These are phyloP conservation scores for Amphimallon solstitiale DNA, from an alignment of 2,888 invertebrate genomes.

Conservation along the genomic window DNA sequence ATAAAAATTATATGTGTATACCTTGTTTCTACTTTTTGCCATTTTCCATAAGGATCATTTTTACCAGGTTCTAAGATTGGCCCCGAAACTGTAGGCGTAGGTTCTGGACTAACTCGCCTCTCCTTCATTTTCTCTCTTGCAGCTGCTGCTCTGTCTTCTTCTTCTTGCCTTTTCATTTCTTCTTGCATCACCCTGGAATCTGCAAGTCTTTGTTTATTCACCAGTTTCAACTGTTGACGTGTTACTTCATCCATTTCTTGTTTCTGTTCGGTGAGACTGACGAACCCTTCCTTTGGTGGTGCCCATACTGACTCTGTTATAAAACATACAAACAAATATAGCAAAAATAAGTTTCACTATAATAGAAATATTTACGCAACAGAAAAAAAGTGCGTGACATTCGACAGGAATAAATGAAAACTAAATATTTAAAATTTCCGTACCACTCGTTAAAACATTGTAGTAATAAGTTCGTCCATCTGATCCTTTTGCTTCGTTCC, in stretches of 20 bases:
- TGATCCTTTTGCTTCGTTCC: conserved; percentile 83
- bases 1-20: conserved; percentile 57
- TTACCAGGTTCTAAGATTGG: conserved; percentile 71
- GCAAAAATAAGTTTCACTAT: background rate
- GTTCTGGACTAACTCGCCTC: conserved; percentile 53
- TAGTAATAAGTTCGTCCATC: conserved; percentile 87
- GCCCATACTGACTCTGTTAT: conserved; percentile 80
- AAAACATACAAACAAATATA: background rate
- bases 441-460: conserved; percentile 86
- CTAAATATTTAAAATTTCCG: no score
- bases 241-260: conserved; percentile 65
- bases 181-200: conserved; percentile 40
- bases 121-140: conserved; percentile 64
- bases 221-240: conserved; percentile 61
- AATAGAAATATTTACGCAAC: background rate
- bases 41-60: conserved; percentile 78
- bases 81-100: conserved; percentile 59
- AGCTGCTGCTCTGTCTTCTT: conserved; percentile 66
- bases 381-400: no score
- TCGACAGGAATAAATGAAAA: no score
- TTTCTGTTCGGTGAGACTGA: conserved; percentile 74
- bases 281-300: conserved; percentile 76
- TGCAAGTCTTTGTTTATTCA: conserved; percentile 52
- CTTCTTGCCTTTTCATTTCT: conserved; percentile 61
- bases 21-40: conserved; percentile 75